Conservation (phyloP, 2,113 vertebrate genomes). For the Acanthisitta chloris region DNA sequence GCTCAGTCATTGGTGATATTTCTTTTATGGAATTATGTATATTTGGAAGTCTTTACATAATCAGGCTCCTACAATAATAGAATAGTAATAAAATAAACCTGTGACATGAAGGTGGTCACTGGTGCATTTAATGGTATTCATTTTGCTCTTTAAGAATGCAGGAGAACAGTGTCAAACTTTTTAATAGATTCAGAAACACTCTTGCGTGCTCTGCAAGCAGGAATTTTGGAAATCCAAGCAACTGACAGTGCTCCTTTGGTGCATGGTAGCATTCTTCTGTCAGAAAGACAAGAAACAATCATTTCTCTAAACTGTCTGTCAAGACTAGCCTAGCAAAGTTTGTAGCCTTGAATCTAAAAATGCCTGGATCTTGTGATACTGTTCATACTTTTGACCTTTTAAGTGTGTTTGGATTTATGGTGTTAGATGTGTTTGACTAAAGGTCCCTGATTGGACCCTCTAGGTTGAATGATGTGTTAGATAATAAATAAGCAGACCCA, state of each 20-base stretch:
- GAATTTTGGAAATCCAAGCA: not conserved
- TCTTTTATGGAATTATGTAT: not conserved
- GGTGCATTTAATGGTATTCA: not conserved
- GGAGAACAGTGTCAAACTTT: not conserved
- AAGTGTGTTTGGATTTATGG: not conserved
- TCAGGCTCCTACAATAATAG: not conserved
- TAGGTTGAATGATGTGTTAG: rapidly evolving
- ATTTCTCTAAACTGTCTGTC: not conserved
- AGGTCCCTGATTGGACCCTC: not conserved
- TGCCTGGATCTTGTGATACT: not conserved
- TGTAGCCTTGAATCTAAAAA: not conserved
- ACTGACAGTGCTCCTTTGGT: not conserved
- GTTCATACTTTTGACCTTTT: not conserved
- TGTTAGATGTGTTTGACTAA: not conserved
- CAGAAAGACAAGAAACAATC: not conserved
- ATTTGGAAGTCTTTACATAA: not conserved
- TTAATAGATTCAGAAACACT: not conserved
- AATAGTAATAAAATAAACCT: not conserved
- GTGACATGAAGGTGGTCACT: not conserved
- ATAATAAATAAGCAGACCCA: not conserved
- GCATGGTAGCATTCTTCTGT: not conserved
- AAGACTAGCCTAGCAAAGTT: not conserved
- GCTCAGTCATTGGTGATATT: not conserved
- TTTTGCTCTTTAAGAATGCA: not conserved
- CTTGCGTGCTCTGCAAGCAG: not conserved